These are phyloP conservation scores for Ophion ventricosus DNA, from an alignment of 2,888 invertebrate genomes.

Conservation along the genomic window DNA sequence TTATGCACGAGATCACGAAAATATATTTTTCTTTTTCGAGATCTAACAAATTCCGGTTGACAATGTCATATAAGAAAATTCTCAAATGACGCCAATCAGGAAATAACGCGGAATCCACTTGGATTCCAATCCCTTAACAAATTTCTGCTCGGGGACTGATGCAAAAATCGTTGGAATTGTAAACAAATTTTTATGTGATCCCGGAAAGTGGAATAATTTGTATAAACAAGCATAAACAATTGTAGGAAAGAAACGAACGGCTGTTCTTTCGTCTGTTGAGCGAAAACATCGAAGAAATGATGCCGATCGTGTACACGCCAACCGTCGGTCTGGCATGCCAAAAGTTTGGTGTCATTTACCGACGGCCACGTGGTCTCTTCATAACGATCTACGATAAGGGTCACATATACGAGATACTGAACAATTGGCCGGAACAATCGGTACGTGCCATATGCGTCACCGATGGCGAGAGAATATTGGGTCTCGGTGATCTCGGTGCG, in stretches of 20 bases:
- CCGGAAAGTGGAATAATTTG: too few relatives aligned
- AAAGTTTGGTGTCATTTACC: conserved; percentile 97
- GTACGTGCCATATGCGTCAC: conserved; percentile 96
- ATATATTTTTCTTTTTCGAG: too few relatives aligned
- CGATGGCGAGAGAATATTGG: conserved; percentile 98
- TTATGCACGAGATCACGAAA: too few relatives aligned
- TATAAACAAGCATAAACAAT: not conserved
- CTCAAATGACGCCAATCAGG: too few relatives aligned
- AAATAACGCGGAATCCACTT: too few relatives aligned
- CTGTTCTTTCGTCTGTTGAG: conserved; percentile 96
- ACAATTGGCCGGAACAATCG: conserved; percentile 96
- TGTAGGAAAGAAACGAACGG: conserved; percentile 97
- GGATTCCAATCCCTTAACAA: too few relatives aligned
- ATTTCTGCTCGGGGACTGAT: too few relatives aligned
- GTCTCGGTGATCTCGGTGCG: conserved; percentile 97
- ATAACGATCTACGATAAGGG: conserved; percentile 98
- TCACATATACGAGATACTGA: conserved; percentile 94
- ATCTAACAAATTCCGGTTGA: too few relatives aligned
- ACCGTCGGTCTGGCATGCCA: conserved; percentile 99
- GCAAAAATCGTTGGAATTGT: too few relatives aligned
- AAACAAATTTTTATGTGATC: too few relatives aligned
- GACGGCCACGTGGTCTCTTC: conserved; percentile 97
- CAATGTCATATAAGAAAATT: too few relatives aligned
- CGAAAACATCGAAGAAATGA: conserved; percentile 96
- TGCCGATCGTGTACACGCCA: conserved; percentile 99